Evolutionary conservation across 2,888 invertebrate species (phyloP).

Genomic region (Pocota personata): DNA sequence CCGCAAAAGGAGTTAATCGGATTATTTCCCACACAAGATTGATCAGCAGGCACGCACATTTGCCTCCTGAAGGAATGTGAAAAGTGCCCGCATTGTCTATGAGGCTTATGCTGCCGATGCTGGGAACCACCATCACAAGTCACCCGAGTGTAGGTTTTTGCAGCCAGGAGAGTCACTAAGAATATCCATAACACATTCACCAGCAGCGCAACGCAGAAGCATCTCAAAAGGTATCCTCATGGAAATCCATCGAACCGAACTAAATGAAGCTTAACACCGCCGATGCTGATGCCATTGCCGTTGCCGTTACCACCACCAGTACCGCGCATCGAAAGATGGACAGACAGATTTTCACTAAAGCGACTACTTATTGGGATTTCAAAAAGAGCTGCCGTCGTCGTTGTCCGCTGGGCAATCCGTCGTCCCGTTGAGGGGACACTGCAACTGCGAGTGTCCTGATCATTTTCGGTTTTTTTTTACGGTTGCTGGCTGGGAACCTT

Average conservation of each 20-base stretch:
- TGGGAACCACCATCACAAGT: slow-evolving; percentile 60
- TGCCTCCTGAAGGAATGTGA: slow-evolving; percentile 72
- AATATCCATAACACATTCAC: slow-evolving; percentile 44
- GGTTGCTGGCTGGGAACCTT: slow-evolving; percentile 51
- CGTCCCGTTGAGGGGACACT: slow-evolving; percentile 50
- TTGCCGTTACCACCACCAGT: slow-evolving; percentile 12
- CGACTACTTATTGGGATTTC: slow-evolving; percentile 73
- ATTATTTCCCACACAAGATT: slow-evolving; percentile 74
- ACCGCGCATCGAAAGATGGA: slow-evolving; percentile 61
- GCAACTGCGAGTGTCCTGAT: slow-evolving; percentile 47
- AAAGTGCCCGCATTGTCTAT: slow-evolving; percentile 73
- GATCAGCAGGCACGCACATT: slow-evolving; percentile 74
- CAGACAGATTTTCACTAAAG: slow-evolving; percentile 73
- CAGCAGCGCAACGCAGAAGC: slow-evolving; percentile 16
- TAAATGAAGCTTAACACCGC: slow-evolving; percentile 57
- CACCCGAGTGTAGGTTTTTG: slow-evolving; percentile 63
- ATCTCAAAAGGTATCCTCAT: slow-evolving; percentile 55
- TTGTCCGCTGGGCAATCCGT: slow-evolving; percentile 49
- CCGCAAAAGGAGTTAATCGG: slow-evolving; percentile 73
- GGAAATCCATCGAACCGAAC: slow-evolving; percentile 67
- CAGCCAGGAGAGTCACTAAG: slow-evolving; percentile 58
- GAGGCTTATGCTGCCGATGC: slow-evolving; percentile 50
- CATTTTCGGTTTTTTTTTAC: slow-evolving; percentile 9
- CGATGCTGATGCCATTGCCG: background rate
- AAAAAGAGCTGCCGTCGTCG: slow-evolving; percentile 66